Base-by-base conservation (phyloP, 2,888 invertebrate genomes). In the Agrotis ipsilon region DNA sequence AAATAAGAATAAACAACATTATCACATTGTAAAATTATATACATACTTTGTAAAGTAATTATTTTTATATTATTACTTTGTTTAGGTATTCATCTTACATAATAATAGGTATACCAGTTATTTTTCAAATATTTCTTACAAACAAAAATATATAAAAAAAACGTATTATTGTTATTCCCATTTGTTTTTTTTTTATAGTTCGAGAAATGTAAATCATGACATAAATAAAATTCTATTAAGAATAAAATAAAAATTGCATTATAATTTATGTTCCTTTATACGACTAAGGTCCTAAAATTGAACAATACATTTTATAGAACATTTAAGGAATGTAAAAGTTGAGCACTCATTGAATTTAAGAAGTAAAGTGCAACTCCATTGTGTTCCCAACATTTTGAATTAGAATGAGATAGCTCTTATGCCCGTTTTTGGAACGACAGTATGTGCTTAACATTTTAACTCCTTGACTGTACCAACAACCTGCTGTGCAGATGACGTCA, bases 141-240 rank as follows among this genome's bases (percentile, higher is more conserved):
- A 39, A 39, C 9, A 39, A 5, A 7, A 32, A 6, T 7, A 32
- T 32, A 32, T 32, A 6, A 32, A 32, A 32, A 32, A 32, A 32
- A 24, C 24, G 32, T 32, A 1, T 32, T 32, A 32, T 32, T 32
- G 32, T 32, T 32, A 32, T 32, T 32, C 32, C 6, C 7, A 32
- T 32, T 32, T 7, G 6, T 7, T 32, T 32, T 32, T 27, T 5
- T 5, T 24, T 24, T 24, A 24, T 24, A 24, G 24, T 5, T n/a
- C 1, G 24, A 55, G 43, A 49, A 57, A 65, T 72, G 32, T 72
- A 57, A 43, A 24, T 21, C 4, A 43, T 5, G 13, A 9, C 45
- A 49, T 51, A 51, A 72, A 72, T 73, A 65, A 48, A 72, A 46
- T 39, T 19, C 3, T 24, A 51, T 65, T 65, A 13, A 16, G 3